Percentiles rank a stretch among this genome's conserved stretches.
Conservation (phyloP, 2,888 invertebrate species). For the Coecobrya sp. region DNA sequence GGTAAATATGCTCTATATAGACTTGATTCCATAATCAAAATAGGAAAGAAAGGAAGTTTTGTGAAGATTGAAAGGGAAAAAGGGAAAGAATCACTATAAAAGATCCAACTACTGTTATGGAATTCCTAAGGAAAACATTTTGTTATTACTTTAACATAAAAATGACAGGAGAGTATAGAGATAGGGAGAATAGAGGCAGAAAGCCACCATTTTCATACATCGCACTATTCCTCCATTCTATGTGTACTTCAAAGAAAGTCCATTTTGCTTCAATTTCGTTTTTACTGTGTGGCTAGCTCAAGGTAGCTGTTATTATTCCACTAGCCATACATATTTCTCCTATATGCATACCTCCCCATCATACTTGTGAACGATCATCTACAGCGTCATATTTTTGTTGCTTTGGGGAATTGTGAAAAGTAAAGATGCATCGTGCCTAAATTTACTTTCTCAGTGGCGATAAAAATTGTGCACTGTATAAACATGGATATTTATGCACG, state of each 20-base stretch:
- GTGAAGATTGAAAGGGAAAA: not conserved
- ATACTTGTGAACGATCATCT: not conserved
- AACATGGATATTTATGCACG: constrained; percentile 13
- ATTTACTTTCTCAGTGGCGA: constrained; percentile 40
- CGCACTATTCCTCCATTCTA: not conserved
- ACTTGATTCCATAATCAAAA: not conserved
- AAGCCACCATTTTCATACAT: constrained; percentile 20
- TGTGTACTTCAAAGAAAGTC: not conserved
- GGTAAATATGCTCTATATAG: not conserved
- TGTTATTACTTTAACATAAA: constrained; percentile 2
- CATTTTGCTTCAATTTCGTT: constrained; percentile 18
- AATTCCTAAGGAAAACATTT: not conserved
- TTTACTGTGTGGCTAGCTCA: not conserved
- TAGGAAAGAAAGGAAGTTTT: constrained; percentile 2
- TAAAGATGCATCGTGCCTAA: constrained; percentile 32
- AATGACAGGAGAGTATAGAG: not conserved
- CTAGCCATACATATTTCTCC: not conserved
- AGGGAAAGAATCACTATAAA: not conserved
- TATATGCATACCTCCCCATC: not conserved
- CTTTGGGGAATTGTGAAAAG: constrained; percentile 58
- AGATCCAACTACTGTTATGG: not conserved
- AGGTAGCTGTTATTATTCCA: not conserved
- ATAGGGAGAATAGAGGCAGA: not conserved
- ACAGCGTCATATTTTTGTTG: not conserved
- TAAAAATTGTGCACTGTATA: constrained; percentile 14